Base-by-base conservation (phyloP, 2,797 vertebrate species). In the Salmo trutta region DNA sequence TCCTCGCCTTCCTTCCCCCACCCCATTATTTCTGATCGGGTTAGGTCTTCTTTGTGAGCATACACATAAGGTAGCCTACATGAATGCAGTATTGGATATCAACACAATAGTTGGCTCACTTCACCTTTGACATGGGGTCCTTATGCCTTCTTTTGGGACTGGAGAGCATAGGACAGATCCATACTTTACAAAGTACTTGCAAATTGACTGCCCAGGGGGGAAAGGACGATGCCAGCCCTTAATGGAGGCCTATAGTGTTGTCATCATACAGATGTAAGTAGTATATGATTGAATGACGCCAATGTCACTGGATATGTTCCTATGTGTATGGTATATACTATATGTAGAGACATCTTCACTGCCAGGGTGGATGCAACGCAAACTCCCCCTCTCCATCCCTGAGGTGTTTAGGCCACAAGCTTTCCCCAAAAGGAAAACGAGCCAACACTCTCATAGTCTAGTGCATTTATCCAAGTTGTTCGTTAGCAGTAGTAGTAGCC, bases 1-100 rank as follows among this genome's bases (percentile, higher is more conserved):
- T 75, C 31, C 74, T 47, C 41, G 41, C 10, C 41, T 47, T 47
- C 76, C 83, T 85, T 84, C 81, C 79, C 74, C 62, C 74, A 67
- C 77, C 66, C 73, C 83, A 91, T 90, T 85, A 90, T 87, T 89
- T 91, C 85, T 79, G 80, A 82, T 85, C 72, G 91, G 88, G 90
- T 93, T 89, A 86, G 29, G 75, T 56, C 82, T 82, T 90, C 77
- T 62, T 82, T 82, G 68, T 81, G 83, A 85, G 77, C 76, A 83
- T 76, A 90, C 83, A 78, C 75, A 77, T 72, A 86, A 83, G 82
- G 76, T 84, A 75, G 21, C 56, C 47, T 47, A 21, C 12, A 84
- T 81, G 74, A 77, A 72, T 82, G 75, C 33, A 70, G 77, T 79
- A 87, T 81, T 81, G 79, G 87, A 87, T 84, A 87, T 81, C 89